Base-by-base conservation (phyloP, 2,888 invertebrate genomes). In the Actias luna region DNA sequence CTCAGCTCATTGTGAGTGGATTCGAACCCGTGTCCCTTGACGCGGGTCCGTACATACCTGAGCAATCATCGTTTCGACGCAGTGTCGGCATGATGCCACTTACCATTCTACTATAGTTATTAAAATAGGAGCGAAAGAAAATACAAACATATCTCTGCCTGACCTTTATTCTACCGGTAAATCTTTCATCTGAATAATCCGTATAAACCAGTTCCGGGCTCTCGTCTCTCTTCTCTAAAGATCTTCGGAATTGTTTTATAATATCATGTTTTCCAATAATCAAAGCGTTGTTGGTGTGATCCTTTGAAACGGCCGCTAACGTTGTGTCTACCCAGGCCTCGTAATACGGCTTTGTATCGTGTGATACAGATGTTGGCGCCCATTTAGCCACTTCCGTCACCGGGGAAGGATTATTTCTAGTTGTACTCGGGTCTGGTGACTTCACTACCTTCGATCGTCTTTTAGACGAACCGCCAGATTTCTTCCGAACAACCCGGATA, bases 241-340 rank as follows among this genome's bases (percentile, higher is more conserved):
- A 69, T 22, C 65, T 74, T 33, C 78, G 70, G 2, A 85, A 79
- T 16, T 67, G 65, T 16, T 72, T 64, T 0, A 84, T 39, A 0
- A 82, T 60, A 16, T 72, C 69, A 31, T 76, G 68, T 12, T 79
- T 78, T 18, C 79, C 75, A 0, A 75, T 33, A 46, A 64, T 66
- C 10, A 71, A n/a, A 52, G 75, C 77, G 1, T 87, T 79, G 1
- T 77, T 71, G 35, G 75, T 73, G 0, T 77, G 66, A n/a, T 71
- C 70, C 64, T 77, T 85, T 0, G 83, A 73, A 0, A 86, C 74
- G 0, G 88, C 88, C 0, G 88, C 79, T 0, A 88, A 59, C 0
- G 85, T 85, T 0, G 87, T 89, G 52, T 85, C 75, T 0, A 92
- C 82, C 91, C 91, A 92, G 0, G 91, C 91, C 55, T 90, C 90